Percentiles rank a stretch among this genome's conserved stretches.
phyloP scores from a whole-genome alignment of 2,797 vertebrate genomes.

The Eurystomus glaucurus region DNA sequence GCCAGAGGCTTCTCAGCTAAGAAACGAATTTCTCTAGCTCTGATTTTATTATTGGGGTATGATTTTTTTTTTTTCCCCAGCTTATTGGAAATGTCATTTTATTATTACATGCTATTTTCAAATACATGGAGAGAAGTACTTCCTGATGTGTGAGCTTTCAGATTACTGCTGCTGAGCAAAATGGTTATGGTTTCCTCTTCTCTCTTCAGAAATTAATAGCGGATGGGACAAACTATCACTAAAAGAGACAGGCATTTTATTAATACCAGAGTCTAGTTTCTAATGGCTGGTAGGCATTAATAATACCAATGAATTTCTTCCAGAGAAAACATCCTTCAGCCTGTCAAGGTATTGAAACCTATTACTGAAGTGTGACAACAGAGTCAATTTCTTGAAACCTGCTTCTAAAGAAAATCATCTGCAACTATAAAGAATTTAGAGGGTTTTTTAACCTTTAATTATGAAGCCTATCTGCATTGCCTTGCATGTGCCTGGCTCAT shows the following conservation, averaged over 20 bases:
- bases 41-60: constrained; percentile 60
- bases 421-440: not conserved
- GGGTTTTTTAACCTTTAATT: not conserved
- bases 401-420: not conserved
- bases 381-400: not conserved
- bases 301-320: constrained; percentile 2
- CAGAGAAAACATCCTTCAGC: constrained; percentile 42
- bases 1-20: constrained; percentile 55
- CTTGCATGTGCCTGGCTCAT: not conserved
- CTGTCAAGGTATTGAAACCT: constrained; percentile 46
- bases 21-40: constrained; percentile 44
- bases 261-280: constrained; percentile 44
- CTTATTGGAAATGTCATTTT: constrained; percentile 64
- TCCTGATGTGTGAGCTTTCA: constrained; percentile 27
- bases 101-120: constrained; percentile 60
- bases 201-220: constrained; percentile 68
- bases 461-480: not conserved
- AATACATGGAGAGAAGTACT: constrained; percentile 17
- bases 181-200: constrained; percentile 48
- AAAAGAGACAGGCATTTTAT: constrained; percentile 58
- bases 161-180: constrained; percentile 48
- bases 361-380: constrained; percentile 5
- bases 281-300: constrained; percentile 15
- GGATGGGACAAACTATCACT: constrained; percentile 21
- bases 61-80: not conserved